These are phyloP conservation scores for Pseudomyrmex gracilis DNA, from an alignment of 1,140 invertebrate species.

Conservation along the genomic window DNA sequence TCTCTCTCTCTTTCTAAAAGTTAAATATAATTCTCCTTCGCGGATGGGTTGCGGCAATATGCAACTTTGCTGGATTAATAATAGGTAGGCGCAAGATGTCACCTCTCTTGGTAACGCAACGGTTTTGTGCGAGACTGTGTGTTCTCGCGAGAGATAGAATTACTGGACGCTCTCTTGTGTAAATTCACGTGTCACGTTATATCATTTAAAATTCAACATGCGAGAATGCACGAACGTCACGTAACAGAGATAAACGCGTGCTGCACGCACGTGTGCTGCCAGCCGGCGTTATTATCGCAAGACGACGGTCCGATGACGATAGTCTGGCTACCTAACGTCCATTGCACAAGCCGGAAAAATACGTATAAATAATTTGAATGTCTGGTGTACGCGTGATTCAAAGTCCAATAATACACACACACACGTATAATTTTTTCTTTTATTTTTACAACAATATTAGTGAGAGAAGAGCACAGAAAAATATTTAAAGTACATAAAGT, in stretches of 20 bases:
- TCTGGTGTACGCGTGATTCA: background rate
- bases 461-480: no score
- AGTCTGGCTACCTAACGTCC: background rate
- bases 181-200: constrained; percentile 27
- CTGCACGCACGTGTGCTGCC: constrained; percentile 5
- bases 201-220: constrained; percentile 36
- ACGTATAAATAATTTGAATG: background rate
- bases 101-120: constrained; percentile 1
- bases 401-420: background rate
- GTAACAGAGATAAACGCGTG: constrained; percentile 37
- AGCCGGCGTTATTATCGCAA: constrained; percentile 29
- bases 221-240: background rate
- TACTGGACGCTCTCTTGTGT: constrained; percentile 4
- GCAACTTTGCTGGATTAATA: constrained; percentile 37
- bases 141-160: background rate
- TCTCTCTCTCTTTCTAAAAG: background rate
- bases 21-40: constrained; percentile 9
- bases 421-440: background rate
- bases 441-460: constrained; percentile 16
- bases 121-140: background rate
- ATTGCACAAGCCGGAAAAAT: constrained; percentile 1
- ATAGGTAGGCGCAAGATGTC: constrained; percentile 33
- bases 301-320: background rate
- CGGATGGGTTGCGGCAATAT: background rate
- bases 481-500: no score